Evolutionary conservation across 2,113 vertebrate species (phyloP), one percentile per base, ranked within the genome.

Genomic region (Cryptotis parvus): DNA sequence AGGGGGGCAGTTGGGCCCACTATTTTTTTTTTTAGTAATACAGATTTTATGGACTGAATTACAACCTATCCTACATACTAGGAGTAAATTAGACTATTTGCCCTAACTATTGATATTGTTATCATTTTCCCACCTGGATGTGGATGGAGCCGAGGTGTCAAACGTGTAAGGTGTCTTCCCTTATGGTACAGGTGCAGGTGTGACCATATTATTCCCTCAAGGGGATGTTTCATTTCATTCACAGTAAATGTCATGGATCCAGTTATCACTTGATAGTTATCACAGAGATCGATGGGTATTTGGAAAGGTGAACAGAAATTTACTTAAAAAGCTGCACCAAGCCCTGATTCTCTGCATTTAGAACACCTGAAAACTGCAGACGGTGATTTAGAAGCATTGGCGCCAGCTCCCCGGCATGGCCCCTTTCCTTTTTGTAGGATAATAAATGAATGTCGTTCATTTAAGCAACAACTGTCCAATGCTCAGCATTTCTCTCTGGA

Each of bases 301-400:
- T 87, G 26, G 69, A 41, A 43, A 96, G 58, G 8, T 49, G n/a
- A 49, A 49, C 45, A 61, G 83, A 92, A 68, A 73, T 72, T 87
- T 43, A 58, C 12, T 37, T 86, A 43, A 22, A 1, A 82, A 70
- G 37, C 75, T 43, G 72, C 80, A 55, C 31, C 84, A 49, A 70
- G 41, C 43, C 37, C 66, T 82, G 52, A 55, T 55, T 55, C 52
- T 55, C 16, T 55, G 52, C 52, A 22, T 55, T 22, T 55, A 18
- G 52, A 55, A 55, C 52, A 55, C 52, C 52, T 55, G 52, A 55
- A 20, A 55, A 55, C 20, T 55, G 52, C 52, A 55, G 52, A 18
- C 22, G 52, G 20, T 55, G 5, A 22, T 4, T 55, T 55, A 55
- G 29, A 86, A 35, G 26, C 74, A 18, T 4, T 26, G 39, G 24